Conservation (phyloP, 1,140 invertebrate species). For the Drosophila orena region DNA sequence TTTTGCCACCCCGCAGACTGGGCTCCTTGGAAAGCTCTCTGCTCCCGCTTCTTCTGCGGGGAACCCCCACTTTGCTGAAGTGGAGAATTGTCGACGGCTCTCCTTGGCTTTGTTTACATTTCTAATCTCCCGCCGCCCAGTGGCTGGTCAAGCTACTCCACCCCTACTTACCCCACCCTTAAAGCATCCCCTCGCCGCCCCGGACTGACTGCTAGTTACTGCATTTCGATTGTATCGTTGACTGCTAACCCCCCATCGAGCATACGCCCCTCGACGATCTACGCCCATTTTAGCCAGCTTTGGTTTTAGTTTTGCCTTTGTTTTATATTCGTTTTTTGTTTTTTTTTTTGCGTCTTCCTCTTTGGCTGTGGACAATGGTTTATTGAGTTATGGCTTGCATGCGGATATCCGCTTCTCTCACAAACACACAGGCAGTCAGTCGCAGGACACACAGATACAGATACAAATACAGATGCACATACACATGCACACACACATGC, state of each 20-base stretch:
- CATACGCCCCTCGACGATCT: background rate
- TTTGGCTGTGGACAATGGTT: constrained; percentile 74
- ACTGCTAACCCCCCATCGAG: constrained; percentile 42
- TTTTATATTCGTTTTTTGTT: constrained; percentile 61
- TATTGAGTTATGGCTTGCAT: constrained; percentile 83
- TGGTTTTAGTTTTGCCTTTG: constrained; percentile 62
- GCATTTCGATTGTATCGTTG: constrained; percentile 83
- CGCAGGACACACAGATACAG: constrained; percentile 20
- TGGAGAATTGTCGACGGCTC: constrained; percentile 30
- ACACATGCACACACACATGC: constrained; percentile 2
- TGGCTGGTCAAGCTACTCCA: background rate
- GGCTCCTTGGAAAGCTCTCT: constrained; percentile 4
- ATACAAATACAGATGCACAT: constrained; percentile 8
- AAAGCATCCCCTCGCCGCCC: background rate
- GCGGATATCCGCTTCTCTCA: constrained; percentile 71
- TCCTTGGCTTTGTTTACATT: constrained; percentile 77
- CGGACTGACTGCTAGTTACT: constrained; percentile 60
- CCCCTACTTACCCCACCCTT: background rate
- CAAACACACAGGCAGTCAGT: constrained; percentile 28
- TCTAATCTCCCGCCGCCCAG: constrained; percentile 62
- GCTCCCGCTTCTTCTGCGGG: constrained; percentile 1
- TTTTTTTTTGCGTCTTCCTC: constrained; percentile 29
- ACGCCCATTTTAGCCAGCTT: constrained; percentile 33
- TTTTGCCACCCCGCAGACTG: constrained; percentile 49
- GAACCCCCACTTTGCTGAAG: background rate